Base-by-base conservation (phyloP, 2,797 vertebrate species). In the Lycodopsis pacificus region DNA sequence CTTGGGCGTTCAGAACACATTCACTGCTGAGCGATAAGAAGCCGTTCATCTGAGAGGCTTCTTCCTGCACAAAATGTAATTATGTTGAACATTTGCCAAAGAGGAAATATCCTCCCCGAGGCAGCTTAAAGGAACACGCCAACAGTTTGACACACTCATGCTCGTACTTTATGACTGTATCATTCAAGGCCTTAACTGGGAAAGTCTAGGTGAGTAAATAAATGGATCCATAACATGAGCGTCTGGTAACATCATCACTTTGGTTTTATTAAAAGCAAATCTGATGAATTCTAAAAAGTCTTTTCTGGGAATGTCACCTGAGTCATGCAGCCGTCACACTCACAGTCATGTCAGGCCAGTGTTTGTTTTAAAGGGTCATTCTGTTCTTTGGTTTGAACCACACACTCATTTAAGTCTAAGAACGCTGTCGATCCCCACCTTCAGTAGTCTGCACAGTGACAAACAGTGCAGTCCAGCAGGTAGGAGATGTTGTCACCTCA, bases 1-100 rank as follows among this genome's bases (percentile, higher is more conserved):
- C 71, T 68, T 67, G 17, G 48, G 38, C 84, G 86, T 81, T 71
- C 80, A 71, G 81, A 71, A 58, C 68, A 14, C 80, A 86, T 87
- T 79, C 83, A 80, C 83, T 82, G 68, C 54, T 15, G 59, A 34
- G 76, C 81, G 84, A 82, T 76, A 82, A 88, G 75, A 70, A 77
- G 69, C 75, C 76, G 87, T 93, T 91, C 89, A 84, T 89, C 81
- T 88, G 73, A 91, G 76, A 92, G 82, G 80, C 73, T 86, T 84
- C 84, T 83, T 86, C 86, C 79, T 84, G 73, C 73, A 78, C 80
- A 80, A 91, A 91, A 94, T 92, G 82, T 88, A 81, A 94, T 94
- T 90, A 91, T 69, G 42, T 83, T 90, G 86, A 91, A 65, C 62
- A 71, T 73, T 78, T 85, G 88, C 88, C 92, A 93, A 51, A 90